phyloP scores from a whole-genome alignment of 2,113 vertebrate species.

The cattle (Bos taurus) region DNA sequence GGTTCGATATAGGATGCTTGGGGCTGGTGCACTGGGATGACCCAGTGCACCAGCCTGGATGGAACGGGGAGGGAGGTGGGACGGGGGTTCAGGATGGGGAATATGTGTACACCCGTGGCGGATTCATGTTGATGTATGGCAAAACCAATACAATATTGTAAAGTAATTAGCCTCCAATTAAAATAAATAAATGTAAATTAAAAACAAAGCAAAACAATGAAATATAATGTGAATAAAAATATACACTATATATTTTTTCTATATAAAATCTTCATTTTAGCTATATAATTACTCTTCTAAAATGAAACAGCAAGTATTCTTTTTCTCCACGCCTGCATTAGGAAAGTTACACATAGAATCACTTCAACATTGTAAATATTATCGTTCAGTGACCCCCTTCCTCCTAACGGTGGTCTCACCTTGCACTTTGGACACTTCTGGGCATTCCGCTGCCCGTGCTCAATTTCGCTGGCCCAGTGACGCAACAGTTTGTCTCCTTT shows the following conservation, averaged over 20 bases:
- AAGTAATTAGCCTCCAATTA: too few relatives aligned
- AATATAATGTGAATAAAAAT: not conserved
- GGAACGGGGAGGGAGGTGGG: too few relatives aligned
- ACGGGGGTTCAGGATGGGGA: too few relatives aligned
- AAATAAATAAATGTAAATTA: too few relatives aligned
- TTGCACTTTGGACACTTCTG: slow-evolving; percentile 99
- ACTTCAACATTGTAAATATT: not conserved
- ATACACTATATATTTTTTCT: not conserved
- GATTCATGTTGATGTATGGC: too few relatives aligned
- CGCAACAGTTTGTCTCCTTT: slow-evolving; percentile 96
- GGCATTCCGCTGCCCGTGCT: slow-evolving; percentile 97
- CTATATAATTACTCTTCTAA: not conserved
- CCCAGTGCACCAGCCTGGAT: too few relatives aligned
- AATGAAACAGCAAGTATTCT: not conserved
- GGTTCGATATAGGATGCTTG: too few relatives aligned
- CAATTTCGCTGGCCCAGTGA: slow-evolving; percentile 95
- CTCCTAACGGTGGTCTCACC: slow-evolving; percentile 79
- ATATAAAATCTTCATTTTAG: not conserved
- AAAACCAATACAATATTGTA: too few relatives aligned
- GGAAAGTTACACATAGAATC: not conserved
- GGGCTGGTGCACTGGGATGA: too few relatives aligned
- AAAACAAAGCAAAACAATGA: not conserved
- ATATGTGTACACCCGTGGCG: too few relatives aligned
- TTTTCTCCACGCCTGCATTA: not conserved
- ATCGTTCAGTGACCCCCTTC: not conserved